These are phyloP conservation scores for Anoplopoma fimbria DNA, from an alignment of 2,113 vertebrate genomes.

Conservation along the genomic window DNA sequence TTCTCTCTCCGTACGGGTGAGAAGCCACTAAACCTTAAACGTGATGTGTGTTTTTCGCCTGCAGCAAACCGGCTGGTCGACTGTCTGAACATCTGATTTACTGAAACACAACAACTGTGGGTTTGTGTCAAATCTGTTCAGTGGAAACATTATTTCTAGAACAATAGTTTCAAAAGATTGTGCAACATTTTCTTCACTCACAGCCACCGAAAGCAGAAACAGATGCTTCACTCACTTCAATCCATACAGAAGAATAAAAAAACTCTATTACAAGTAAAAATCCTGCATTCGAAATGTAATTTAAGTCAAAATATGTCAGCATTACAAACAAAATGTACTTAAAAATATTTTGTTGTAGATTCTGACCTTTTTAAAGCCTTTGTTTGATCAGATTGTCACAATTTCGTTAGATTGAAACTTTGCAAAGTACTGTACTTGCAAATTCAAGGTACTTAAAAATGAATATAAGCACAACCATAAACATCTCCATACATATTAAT, in stretches of 20 bases:
- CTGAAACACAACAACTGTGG: constrained; percentile 1
- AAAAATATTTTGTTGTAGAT: background rate
- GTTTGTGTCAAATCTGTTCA: background rate
- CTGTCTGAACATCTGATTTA: constrained; percentile 9
- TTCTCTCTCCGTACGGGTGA: background rate
- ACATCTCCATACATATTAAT: no score
- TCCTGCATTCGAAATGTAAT: background rate
- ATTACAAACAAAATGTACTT: background rate
- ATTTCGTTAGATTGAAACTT: background rate
- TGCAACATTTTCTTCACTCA: constrained; percentile 10
- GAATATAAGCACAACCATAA: no score
- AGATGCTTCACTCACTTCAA: constrained; percentile 17
- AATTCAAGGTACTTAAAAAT: no score
- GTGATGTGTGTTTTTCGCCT: constrained; percentile 31
- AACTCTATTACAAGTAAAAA: background rate
- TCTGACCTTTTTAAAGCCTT: background rate
- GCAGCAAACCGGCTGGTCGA: constrained; percentile 34
- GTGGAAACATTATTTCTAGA: background rate
- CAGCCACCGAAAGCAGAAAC: constrained; percentile 10
- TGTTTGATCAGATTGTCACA: background rate
- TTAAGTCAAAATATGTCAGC: background rate
- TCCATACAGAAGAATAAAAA: background rate
- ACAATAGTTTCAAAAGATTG: background rate
- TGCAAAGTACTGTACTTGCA: background rate
- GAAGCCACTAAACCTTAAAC: constrained; percentile 13